phyloP scores from a whole-genome alignment of 2,797 vertebrate species.

The Siniperca scherzeri region DNA sequence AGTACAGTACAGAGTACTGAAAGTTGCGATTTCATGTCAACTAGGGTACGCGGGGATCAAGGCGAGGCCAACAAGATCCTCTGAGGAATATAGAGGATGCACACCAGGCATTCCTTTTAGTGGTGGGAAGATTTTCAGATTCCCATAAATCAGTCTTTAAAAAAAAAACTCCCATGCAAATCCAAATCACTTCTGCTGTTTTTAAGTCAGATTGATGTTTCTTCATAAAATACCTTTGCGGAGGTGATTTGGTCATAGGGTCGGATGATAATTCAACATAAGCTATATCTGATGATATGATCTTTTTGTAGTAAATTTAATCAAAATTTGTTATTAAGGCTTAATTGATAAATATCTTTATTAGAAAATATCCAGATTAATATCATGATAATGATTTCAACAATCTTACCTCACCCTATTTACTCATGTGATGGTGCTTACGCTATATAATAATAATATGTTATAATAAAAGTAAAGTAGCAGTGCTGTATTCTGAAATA shows the following conservation, averaged over 20 bases:
- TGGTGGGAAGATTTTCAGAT: not conserved
- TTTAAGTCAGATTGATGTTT: not conserved
- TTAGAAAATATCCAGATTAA: not conserved
- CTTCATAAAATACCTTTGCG: not conserved
- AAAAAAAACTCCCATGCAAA: not conserved
- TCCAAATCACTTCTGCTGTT: not conserved
- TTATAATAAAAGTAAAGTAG: not conserved
- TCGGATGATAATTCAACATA: not conserved
- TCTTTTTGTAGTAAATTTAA: not conserved
- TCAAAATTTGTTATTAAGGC: no score
- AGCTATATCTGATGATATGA: not conserved
- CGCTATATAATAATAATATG: not conserved
- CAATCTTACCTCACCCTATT: not conserved
- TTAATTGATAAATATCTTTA: not conserved
- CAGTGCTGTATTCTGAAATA: not conserved
- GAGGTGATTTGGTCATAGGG: not conserved
- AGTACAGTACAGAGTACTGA: not conserved
- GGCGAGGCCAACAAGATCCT: not conserved
- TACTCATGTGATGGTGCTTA: not conserved
- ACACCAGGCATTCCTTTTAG: not conserved
- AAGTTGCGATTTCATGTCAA: not conserved
- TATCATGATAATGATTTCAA: not conserved
- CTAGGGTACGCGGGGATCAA: not conserved
- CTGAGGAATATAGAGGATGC: slow-evolving; percentile 2
- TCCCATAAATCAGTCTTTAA: not conserved